Evolutionary conservation across 1,140 invertebrate species (phyloP).

Genomic region (Anagrus nilaparvatae): DNA sequence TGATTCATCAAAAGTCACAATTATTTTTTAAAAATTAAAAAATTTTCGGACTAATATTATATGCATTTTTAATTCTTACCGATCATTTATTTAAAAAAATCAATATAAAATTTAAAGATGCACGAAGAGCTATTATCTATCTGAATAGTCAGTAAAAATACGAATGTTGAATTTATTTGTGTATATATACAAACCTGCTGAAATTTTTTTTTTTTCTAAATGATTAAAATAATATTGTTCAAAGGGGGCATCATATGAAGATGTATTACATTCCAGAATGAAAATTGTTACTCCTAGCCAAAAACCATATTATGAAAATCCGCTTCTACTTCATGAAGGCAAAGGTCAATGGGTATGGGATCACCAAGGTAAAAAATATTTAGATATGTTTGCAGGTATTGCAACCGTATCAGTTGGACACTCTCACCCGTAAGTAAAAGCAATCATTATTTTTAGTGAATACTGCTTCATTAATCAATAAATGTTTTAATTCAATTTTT

Average conservation of each 20-base stretch:
- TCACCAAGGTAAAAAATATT: slow-evolving; percentile 71
- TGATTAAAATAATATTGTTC: no score
- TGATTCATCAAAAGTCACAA: no score
- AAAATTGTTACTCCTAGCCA: slow-evolving; percentile 61
- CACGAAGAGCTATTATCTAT: no score
- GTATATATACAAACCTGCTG: no score
- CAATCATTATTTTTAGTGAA: slow-evolving; percentile 7
- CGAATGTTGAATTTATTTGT: no score
- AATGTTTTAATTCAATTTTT: slow-evolving; percentile 1
- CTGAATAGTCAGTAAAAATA: no score
- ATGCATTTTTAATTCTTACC: no score
- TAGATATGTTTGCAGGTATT: slow-evolving; percentile 93
- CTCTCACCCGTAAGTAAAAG: slow-evolving; percentile 82
- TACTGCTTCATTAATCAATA: neutral
- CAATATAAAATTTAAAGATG: no score
- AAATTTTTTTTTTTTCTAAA: no score
- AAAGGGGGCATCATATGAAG: slow-evolving; percentile 52
- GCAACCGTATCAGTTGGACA: slow-evolving; percentile 96
- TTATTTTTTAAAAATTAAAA: no score
- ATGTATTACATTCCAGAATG: slow-evolving; percentile 47
- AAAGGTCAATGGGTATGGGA: slow-evolving; percentile 91
- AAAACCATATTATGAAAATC: slow-evolving; percentile 69
- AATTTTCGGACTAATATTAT: no score
- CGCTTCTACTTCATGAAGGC: slow-evolving; percentile 76
- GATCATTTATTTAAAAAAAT: no score